These are phyloP conservation scores for Agrypnia vestita DNA, from an alignment of 1,140 invertebrate genomes.

Conservation along the genomic window DNA sequence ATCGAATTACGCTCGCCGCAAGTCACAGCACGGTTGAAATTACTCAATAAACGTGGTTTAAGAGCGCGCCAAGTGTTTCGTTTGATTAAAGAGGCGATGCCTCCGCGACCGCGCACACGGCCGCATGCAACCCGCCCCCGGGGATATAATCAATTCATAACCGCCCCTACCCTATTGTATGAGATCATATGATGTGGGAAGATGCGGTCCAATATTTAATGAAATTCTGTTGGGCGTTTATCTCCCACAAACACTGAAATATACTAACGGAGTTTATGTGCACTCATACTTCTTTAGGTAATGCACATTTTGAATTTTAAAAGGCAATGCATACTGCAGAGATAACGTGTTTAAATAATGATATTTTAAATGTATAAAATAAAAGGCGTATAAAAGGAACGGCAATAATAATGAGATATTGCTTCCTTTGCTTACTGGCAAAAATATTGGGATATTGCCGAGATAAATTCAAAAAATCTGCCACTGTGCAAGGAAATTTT, in stretches of 20 bases:
- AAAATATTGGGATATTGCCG: too few relatives aligned
- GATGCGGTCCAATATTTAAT: conserved; percentile 44
- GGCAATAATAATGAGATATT: too few relatives aligned
- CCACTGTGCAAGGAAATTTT: too few relatives aligned
- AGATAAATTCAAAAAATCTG: too few relatives aligned
- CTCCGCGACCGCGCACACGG: conserved; percentile 2
- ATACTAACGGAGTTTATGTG: conserved; percentile 8
- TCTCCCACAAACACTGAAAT: conserved; percentile 31
- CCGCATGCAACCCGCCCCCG: neutral
- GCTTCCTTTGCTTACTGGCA: too few relatives aligned
- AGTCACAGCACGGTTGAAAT: conserved; percentile 16
- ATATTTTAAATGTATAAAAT: too few relatives aligned
- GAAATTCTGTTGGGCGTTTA: conserved; percentile 47
- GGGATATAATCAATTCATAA: conserved; percentile 48
- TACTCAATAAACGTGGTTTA: conserved; percentile 27
- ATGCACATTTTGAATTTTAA: too few relatives aligned
- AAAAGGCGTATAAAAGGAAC: too few relatives aligned
- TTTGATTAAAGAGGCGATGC: conserved; percentile 50
- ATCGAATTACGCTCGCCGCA: too few relatives aligned
- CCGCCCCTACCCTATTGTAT: neutral
- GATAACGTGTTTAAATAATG: too few relatives aligned
- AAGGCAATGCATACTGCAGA: too few relatives aligned
- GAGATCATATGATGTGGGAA: conserved; percentile 30
- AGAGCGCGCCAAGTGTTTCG: conserved; percentile 31
- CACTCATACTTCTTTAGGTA: neutral